Base-by-base conservation (phyloP, 2,113 vertebrate genomes). In the Litocranius walleri region DNA sequence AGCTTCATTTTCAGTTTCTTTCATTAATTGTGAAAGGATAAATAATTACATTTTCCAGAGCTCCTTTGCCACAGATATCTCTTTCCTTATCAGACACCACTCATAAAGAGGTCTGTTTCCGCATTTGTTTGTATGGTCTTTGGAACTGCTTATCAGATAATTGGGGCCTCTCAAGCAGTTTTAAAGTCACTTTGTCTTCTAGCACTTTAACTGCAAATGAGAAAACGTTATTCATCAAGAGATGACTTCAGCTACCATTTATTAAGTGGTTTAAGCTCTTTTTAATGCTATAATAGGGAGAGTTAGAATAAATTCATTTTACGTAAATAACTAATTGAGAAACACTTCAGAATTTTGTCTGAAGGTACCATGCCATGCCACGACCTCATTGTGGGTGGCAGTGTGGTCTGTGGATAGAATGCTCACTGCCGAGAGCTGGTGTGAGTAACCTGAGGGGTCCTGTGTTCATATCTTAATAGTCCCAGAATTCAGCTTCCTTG, bases 11-110 rank as follows among this genome's bases (percentile, higher is more conserved):
- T 97, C 93, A 90, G 86, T 95, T 97, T 98, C 97, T 91, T 96
- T 90, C 95, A 95, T 96, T 98, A 98, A 96, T 98, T 97, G 92
- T 74, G 81, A 91, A 84, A 97, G 95, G 90, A 90, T 98, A 98
- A 97, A 97, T 98, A 94, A 80, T 98, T 98, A 97, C 94, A 94
- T 96, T 97, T 98, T 97, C 87, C 91, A 94, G 91, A 93, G 56
- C 61, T 94, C 90, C 78, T 84, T 9, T n/a, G 74, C 96, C 83
- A 94, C 93, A 96, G 96, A 94, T 97, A 93, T 88, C 97, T 97
- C 88, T 97, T 98, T 96, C 88, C 96, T 97, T 97, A 91, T 97
- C 97, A 97, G 96, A 90, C 91, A 84, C 95, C 88, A 14, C 83
- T 97, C 97, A 96, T 97, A 91, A 98, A 96, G 86, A 94, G 36